These are phyloP conservation scores for Vulpes lagopus DNA, from an alignment of 2,113 vertebrate genomes.

Conservation along the genomic window DNA sequence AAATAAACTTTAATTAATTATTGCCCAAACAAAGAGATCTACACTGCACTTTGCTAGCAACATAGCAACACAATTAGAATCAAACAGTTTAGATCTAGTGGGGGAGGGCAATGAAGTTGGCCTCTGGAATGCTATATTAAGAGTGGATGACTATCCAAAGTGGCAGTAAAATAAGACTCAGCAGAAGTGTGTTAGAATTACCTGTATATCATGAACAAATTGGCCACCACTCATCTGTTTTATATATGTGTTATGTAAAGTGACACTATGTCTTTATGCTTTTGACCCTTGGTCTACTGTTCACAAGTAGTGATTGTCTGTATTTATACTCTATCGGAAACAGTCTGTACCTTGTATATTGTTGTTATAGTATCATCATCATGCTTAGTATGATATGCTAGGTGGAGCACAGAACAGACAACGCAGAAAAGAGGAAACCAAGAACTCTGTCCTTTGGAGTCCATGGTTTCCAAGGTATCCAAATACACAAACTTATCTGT, in stretches of 20 bases:
- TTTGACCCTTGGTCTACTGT: conserved; percentile 18
- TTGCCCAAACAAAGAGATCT: background rate
- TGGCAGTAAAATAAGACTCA: background rate
- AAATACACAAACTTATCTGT: conserved; percentile 30
- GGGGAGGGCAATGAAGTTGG: background rate
- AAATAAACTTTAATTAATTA: background rate
- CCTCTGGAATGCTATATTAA: background rate
- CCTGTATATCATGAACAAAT: background rate
- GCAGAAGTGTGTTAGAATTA: background rate
- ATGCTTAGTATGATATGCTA: background rate
- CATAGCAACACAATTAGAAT: background rate
- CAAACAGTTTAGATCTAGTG: background rate
- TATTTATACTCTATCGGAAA: background rate
- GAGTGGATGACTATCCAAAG: background rate
- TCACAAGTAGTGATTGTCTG: background rate
- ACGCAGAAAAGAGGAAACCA: conserved; percentile 18
- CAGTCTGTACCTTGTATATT: conserved; percentile 63
- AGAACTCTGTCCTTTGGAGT: conserved; percentile 19
- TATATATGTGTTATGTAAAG: background rate
- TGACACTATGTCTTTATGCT: background rate
- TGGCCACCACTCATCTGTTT: background rate
- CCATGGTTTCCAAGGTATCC: conserved; percentile 6
- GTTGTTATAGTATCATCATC: background rate
- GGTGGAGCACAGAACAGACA: conserved; percentile 66
- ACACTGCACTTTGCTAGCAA: background rate